Base-by-base conservation (phyloP, 2,113 vertebrate genomes). In the Hepsetus odoe region DNA sequence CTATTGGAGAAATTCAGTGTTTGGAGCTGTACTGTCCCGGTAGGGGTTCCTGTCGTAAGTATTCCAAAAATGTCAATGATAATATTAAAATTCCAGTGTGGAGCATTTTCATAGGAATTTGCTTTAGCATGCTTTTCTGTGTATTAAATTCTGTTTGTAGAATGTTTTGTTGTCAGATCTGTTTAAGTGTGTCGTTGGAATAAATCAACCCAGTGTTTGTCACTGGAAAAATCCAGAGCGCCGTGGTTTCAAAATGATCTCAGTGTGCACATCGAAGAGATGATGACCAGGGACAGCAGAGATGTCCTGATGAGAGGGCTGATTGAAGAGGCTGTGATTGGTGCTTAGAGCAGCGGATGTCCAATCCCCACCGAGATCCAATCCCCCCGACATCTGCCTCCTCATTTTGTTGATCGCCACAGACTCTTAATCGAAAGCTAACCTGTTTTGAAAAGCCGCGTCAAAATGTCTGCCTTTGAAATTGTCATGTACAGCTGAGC, bases 381-480 rank as follows among this genome's bases (percentile, higher is more conserved):
- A 30, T 61, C 26, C 46, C 69, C 51, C 38, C 42, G 40, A 77
- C 26, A 73, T 55, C 65, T 74, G 75, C 70, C 10, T 20, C 51
- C 62, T 46, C 14, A 18, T 73, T 70, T 56, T 56, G 53, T 49
- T 65, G 32, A 53, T 83, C 49, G 13, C 53, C 30, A 42, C 65
- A 71, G 24, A 68, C 56, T 80, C 53, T 56, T 67, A 62, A 72
- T 72, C 59, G 38, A 59, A 77, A 72, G n/a, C 67, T 10, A 35
- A 69, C 28, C 49, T 26, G 16, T 55, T 65, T 77, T 51, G 53
- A 61, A 76, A 28, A 38, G 28, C 18, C 38, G 30, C 61, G n/a
- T 67, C 12, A 51, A 61, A 72, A 77, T 61, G 49, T 49, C 28
- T 22, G 26, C 75, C 26, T 51, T 42, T 68, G 53, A 62, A 51